Evolutionary conservation across 2,888 invertebrate genomes (phyloP).

Genomic region (Stegophylla sp.): DNA sequence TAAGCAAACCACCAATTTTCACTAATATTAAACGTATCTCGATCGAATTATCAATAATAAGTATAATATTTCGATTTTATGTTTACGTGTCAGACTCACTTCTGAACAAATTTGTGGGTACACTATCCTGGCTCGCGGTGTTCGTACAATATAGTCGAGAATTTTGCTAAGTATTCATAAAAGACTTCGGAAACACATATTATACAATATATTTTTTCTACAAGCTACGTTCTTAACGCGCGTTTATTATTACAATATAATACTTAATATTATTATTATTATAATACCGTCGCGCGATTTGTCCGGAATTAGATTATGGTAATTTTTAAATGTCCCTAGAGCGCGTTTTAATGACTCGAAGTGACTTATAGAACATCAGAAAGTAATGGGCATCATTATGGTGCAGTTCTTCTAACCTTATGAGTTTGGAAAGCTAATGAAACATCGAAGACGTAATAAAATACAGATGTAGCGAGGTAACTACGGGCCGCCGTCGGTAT

Average conservation of each 20-base stretch:
- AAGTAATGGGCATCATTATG: constrained; percentile 38
- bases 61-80: too few species aligned
- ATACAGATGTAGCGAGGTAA: constrained; percentile 23
- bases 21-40: too few species aligned
- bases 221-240: neutral
- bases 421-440: constrained; percentile 36
- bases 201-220: constrained; percentile 3
- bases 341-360: constrained; percentile 31
- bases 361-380: constrained; percentile 43
- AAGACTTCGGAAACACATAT: neutral
- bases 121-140: too few species aligned
- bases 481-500: neutral
- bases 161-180: neutral
- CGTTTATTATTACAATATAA: neutral
- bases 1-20: too few species aligned
- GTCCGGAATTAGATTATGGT: constrained; percentile 44
- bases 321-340: constrained; percentile 53
- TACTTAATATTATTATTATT: neutral
- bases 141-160: too few species aligned
- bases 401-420: constrained; percentile 21
- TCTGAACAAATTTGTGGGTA: too few species aligned
- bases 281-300: constrained; percentile 25
- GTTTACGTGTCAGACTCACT: too few species aligned
- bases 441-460: constrained; percentile 52
- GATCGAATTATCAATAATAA: too few species aligned